Base-by-base conservation (phyloP, 2,113 vertebrate genomes). In the Microcebus lehilahytsara region DNA sequence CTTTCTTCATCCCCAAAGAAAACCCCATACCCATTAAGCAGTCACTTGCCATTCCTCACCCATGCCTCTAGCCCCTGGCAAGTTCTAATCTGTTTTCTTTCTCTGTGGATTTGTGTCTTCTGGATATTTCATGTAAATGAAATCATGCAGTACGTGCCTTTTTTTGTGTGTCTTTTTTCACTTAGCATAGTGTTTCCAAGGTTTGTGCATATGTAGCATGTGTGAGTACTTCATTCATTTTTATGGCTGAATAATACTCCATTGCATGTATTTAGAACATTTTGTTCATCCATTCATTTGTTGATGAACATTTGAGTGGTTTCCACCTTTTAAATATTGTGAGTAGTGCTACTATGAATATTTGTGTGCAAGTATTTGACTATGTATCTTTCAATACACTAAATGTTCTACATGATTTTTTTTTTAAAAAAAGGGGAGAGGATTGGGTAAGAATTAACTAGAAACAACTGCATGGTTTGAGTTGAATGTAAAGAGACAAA, bases 11-110 rank as follows among this genome's bases (percentile, higher is more conserved):
- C 64, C 14, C 42, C 37, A 74, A 78, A 56, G 37, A 37, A 25
- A 46, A 1, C 16, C 17, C 8, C 2, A 1, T 23, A 9, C 5
- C 8, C 6, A 6, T 49, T 49, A 30, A n/a, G 19, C 0, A 37
- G 16, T 23, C n/a, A 16, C 22, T 42, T 7, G 62, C 51, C 34
- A 22, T 25, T 49, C 16, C 7, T 37, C 40, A 72, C 0, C 3
- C 2, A 4, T 27, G 23, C 27, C 20, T 37, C 4, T 2, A 40
- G 14, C 11, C 9, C 30, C 40, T 78, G 17, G 34, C 3, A 78
- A 37, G 62, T 46, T n/a, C 49, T 32, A 23, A 4, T 5, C 9
- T 37, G 14, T 2, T 74, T 67, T 84, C 27, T 85, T 1, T 77
- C 23, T 19, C 67, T 34, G 49, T 22, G 30, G 8, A 58, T 77